Evolutionary conservation across 2,797 vertebrate genomes (phyloP), one percentile per base, ranked within the genome.

Genomic region (Columba guinea): DNA sequence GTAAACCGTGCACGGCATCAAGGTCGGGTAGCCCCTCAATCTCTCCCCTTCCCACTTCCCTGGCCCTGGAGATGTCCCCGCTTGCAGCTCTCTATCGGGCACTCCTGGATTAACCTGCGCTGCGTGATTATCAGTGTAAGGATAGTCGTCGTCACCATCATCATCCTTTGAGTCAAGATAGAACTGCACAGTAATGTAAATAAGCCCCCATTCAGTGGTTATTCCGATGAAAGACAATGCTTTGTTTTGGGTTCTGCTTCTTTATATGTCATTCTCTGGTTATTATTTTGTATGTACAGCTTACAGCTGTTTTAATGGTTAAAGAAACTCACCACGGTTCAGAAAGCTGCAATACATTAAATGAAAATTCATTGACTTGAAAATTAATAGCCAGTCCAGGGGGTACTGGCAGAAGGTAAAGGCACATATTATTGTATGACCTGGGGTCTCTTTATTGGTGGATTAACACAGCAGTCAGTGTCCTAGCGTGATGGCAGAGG

Each of bases 361-460:
- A 51, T 82, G 89, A 90, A 96, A 94, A 94, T 90, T 82, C 91
- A 91, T 73, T 2, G 8, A 93, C 91, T 91, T 82, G 73, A 95
- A 94, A 94, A 96, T 94, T 94, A 96, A 94, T 94, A 91, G 89
- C 69, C 80, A 10, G 70, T 90, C 91, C 80, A 78, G 51, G 23
- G 83, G 87, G 70, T 90, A 73, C 48, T 70, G 83, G 59, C 67
- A 93, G 94, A 94, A 79, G 23, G 94, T 93, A 95, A 96, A 94
- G 63, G 63, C 82, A 84, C 84, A 37, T 91, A 91, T 78, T 94
- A 85, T 30, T 70, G 21, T 56, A 58, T 84, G 89, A 96, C 94
- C 93, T 75, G 68, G 78, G 84, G 82, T 94, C 82, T 92, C 87
- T 64, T 91, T 90, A 91, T 90, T 87, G 94, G 85, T 63, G 82